A percentile compares a stretch with the other conserved stretches of the same genome.
phyloP scores from a whole-genome alignment of 2,797 vertebrate species.

The Aratinga solstitialis region DNA sequence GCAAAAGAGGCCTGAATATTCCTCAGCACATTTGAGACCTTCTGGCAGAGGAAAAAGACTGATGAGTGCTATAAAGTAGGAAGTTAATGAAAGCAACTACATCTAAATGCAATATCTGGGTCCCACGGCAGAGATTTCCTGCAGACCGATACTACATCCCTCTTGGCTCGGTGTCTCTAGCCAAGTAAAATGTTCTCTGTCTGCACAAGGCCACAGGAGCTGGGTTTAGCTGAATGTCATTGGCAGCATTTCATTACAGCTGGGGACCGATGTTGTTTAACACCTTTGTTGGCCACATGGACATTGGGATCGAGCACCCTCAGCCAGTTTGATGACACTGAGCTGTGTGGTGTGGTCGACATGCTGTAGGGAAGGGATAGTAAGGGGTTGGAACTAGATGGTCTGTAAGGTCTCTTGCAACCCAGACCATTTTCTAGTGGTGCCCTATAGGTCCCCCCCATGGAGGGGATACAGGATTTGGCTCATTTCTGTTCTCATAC shows the following conservation, averaged over 20 bases:
- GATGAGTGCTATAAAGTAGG: conserved; percentile 9
- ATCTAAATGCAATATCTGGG: background rate
- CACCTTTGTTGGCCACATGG: background rate
- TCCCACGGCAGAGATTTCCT: background rate
- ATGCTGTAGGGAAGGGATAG: background rate
- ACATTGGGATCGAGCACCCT: background rate
- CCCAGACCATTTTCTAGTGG: background rate
- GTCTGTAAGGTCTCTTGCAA: background rate
- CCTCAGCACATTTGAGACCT: conserved; percentile 32
- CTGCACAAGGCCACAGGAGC: background rate
- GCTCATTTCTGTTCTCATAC: background rate
- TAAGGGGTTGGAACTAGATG: background rate
- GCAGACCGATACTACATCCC: background rate
- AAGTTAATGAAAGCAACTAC: conserved; percentile 24
- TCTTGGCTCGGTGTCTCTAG: background rate
- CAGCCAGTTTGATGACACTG: background rate
- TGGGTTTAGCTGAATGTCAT: background rate
- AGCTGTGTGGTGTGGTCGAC: background rate
- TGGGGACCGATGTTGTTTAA: background rate
- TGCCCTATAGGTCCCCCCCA: background rate
- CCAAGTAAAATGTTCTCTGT: background rate
- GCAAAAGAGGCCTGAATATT: conserved; percentile 59
- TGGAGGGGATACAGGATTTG: background rate
- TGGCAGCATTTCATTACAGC: background rate
- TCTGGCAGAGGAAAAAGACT: conserved; percentile 38